Evolutionary conservation across 35 echinoderm and acorn worm species (phyloP).

Genomic region (Holothuria glaberrima): DNA sequence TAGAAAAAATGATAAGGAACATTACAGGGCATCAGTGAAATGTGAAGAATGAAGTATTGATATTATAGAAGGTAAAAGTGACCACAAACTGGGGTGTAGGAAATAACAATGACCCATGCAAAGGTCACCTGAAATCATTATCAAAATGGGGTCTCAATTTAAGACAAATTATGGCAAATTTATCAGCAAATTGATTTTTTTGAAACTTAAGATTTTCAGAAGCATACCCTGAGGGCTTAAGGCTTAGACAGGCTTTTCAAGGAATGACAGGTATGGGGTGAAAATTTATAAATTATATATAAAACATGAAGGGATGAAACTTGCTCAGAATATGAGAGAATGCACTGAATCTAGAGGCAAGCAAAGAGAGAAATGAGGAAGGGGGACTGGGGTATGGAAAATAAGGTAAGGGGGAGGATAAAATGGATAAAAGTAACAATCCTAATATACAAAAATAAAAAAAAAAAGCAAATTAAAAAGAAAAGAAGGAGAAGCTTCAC

Average conservation of each 20-base stretch:
- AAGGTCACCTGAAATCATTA: too few relatives aligned
- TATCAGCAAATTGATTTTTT: not conserved
- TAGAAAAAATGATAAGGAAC: not conserved
- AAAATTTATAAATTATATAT: too few relatives aligned
- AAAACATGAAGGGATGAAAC: too few relatives aligned
- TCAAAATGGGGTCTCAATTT: slow-evolving; percentile 1
- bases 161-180: not conserved
- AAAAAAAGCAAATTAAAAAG: too few relatives aligned
- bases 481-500: too few relatives aligned
- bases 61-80: not conserved
- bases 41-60: not conserved
- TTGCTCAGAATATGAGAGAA: too few relatives aligned
- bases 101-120: slow-evolving; percentile 8
- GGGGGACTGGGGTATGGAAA: too few relatives aligned
- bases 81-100: slow-evolving; percentile 9
- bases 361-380: too few relatives aligned
- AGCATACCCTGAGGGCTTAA: not conserved
- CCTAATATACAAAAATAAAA: too few relatives aligned
- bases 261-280: not conserved
- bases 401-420: too few relatives aligned
- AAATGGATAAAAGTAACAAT: too few relatives aligned
- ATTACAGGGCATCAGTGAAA: not conserved
- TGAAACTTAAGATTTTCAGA: not conserved
- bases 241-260: not conserved
- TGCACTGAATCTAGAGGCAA: too few relatives aligned